These are phyloP conservation scores for Campylomormyrus tamandua DNA, from an alignment of 2,113 vertebrate species.

Conservation along the genomic window DNA sequence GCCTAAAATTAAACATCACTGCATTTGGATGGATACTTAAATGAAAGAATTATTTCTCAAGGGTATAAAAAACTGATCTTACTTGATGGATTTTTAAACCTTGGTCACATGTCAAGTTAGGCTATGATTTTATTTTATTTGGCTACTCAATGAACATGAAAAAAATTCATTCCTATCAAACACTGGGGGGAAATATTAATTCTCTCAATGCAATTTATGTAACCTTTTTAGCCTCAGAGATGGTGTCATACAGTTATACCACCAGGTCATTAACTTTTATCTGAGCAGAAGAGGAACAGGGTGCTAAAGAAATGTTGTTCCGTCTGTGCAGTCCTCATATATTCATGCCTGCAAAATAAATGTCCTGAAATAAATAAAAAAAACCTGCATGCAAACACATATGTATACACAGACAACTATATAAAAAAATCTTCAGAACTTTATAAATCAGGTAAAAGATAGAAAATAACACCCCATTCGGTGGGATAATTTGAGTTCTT, in stretches of 20 bases:
- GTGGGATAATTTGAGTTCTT: neutral
- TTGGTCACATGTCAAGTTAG: neutral
- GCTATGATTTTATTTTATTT: neutral
- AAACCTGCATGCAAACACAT: neutral
- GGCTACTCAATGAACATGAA: neutral
- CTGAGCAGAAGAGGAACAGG: neutral
- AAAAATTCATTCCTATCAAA: neutral
- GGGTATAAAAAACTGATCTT: neutral
- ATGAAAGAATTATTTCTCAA: neutral
- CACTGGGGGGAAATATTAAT: neutral
- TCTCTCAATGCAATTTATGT: neutral
- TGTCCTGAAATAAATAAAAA: neutral
- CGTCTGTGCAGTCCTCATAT: neutral
- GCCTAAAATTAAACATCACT: neutral
- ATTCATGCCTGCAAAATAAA: neutral
- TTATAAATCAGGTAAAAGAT: neutral
- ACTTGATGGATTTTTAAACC: neutral
- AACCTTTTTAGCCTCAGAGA: neutral
- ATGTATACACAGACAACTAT: neutral
- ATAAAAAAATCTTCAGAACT: neutral
- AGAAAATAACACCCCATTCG: neutral
- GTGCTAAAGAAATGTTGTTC: neutral
- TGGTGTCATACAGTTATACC: neutral
- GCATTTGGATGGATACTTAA: neutral
- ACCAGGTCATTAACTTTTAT: slow-evolving; percentile 10